Evolutionary conservation across 2,888 invertebrate species (phyloP), one percentile per base, ranked within the genome.

Genomic region (Hypomecis atomaria): DNA sequence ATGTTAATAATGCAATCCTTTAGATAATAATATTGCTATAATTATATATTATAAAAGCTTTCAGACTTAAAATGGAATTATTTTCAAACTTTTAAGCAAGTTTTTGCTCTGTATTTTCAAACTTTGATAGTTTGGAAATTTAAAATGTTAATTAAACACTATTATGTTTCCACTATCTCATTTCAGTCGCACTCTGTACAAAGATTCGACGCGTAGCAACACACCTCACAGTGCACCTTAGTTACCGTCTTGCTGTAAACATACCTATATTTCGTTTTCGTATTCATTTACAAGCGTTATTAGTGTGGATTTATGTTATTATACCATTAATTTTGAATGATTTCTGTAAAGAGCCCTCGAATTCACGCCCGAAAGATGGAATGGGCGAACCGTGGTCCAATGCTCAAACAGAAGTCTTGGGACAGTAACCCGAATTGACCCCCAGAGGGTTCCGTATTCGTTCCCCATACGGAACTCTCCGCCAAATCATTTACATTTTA

Each of bases 191-290:
- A 78, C 78, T 83, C 74, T 68, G 67, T 69, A 69, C 64, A 69
- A 62, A 73, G 87, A 85, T 88, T 90, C 87, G 90, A 89, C 89
- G 78, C 84, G 75, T 87, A 88, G 85, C 82, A 75, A 66, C 64
- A 69, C 72, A 72, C 77, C 90, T 90, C 91, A 90, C 91, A 89
- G 83, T 91, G 92, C 93, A 92, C 92, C 76, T 89, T 93, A 93
- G 92, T 92, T 83, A 86, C 90, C 90, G 90, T 92, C 91, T 90
- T 92, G 90, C 86, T 91, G 92, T 92, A 90, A 89, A 85, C 86
- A 84, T 81, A 85, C 86, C 84, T 81, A 80, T 87, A 80, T 87
- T 88, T 88, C 89, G 79, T 89, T 89, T 90, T 89, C 81, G 83
- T 89, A 83, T 88, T 90, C 83, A 89, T 90, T 90, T 90, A 83